These are phyloP conservation scores for Orchestes rusci DNA, from an alignment of 2,888 invertebrate genomes.

Conservation along the genomic window DNA sequence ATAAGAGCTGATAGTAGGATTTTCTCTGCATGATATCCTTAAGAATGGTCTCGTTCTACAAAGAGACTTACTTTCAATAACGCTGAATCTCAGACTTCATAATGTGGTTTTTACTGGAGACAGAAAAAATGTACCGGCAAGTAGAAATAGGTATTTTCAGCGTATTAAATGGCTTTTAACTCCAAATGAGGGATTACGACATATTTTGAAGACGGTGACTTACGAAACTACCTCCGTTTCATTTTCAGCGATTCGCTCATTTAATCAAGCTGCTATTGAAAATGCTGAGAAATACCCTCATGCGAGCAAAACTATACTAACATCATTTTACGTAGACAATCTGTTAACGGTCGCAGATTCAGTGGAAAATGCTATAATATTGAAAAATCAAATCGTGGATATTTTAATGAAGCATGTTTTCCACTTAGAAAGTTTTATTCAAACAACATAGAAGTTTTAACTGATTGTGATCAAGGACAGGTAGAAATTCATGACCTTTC, in stretches of 20 bases:
- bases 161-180: conserved; percentile 9
- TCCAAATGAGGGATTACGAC: conserved; percentile 1
- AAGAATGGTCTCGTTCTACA: conserved; percentile 3
- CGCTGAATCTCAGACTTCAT: conserved; percentile 17
- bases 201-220: conserved; percentile 15
- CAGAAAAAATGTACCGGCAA: conserved; percentile 13
- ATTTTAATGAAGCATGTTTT: conserved; percentile 11
- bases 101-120: conserved; percentile 9
- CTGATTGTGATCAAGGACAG: neutral
- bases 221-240: conserved; percentile 23
- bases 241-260: conserved; percentile 1
- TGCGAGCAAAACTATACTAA: neutral
- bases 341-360: conserved; percentile 13
- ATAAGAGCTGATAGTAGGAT: conserved; percentile 12
- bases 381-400: conserved; percentile 12
- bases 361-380: conserved; percentile 8
- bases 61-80: conserved; percentile 1
- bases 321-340: conserved; percentile 30
- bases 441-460: conserved; percentile 13
- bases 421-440: conserved; percentile 18
- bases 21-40: conserved; percentile 4
- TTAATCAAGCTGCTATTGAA: neutral
- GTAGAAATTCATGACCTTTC: neutral
- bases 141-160: conserved; percentile 1
- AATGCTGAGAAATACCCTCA: neutral